Percentiles rank a stretch among this genome's conserved stretches.
Evolutionary conservation across 2,113 vertebrate genomes (phyloP).

Genomic region (Cephalopterus ornatus): DNA sequence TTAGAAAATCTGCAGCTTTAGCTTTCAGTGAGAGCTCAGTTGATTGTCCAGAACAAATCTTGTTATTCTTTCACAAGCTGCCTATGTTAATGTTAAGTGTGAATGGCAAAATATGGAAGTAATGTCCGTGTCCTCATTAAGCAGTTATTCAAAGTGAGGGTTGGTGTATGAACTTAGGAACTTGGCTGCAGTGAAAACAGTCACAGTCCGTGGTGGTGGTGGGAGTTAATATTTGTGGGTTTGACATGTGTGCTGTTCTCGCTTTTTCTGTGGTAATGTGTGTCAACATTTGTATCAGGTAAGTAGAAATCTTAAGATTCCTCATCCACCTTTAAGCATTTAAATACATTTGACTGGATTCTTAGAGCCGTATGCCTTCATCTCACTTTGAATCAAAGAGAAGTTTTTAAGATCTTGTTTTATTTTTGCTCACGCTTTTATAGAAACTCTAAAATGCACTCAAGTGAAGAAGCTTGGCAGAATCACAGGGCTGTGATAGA

Average conservation of each 20-base stretch:
- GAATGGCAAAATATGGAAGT: not conserved
- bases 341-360: not conserved
- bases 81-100: not conserved
- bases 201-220: not conserved
- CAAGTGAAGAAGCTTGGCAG: conserved; percentile 9
- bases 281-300: not conserved
- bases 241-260: not conserved
- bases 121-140: not conserved
- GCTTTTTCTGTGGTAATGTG: not conserved
- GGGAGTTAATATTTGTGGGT: not conserved
- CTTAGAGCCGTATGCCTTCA: not conserved
- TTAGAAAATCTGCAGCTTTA: not conserved
- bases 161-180: not conserved
- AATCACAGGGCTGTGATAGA: not conserved
- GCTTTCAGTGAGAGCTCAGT: not conserved
- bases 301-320: not conserved
- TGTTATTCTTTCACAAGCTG: not conserved
- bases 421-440: not conserved
- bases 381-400: not conserved
- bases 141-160: not conserved
- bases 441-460: not conserved
- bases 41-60: not conserved
- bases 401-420: conserved; percentile 9
- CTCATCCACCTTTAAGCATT: not conserved
- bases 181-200: not conserved